Evolutionary conservation across 2,113 vertebrate species (phyloP), one percentile per base, ranked within the genome.

Genomic region (Aramus guarauna): DNA sequence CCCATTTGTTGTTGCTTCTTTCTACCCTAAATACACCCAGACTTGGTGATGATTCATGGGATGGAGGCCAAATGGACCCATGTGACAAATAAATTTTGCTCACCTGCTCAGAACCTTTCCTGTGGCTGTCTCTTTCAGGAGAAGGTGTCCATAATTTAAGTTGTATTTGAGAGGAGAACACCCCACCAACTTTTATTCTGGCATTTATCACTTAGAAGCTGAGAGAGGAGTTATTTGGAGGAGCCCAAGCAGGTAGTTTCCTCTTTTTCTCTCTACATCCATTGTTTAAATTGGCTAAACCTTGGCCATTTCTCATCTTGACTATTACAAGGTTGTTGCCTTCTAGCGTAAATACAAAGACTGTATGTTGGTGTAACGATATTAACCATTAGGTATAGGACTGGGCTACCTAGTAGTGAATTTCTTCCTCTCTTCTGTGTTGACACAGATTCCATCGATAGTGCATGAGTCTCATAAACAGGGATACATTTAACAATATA

Each of bases 241-340:
- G 29, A 80, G 43, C 32, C 67, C 37, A 74, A 56, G 34, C 37
- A 86, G 22, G 83, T 88, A 86, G 55, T 80, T 92, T 76, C 55
- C 53, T 84, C 45, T 59, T 92, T 77, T 90, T 81, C 68, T 90
- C 68, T 87, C 60, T 63, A 78, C 85, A 88, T 75, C 59, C 43
- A 48, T 60, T 96, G 88, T 56, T 84, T 64, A 94, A 96, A 95
- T 91, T 86, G 82, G 92, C 87, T 92, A 88, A 95, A 94, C 58
- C 77, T 64, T 55, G 27, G n/a, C 60, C 30, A 64, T 95, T 97
- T 94, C 82, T 96, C 92, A 92, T 77, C 60, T 43, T 81, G 72
- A 83, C 85, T 93, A 47, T 77, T 59, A 77, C 59, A 92, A 94
- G 68, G 79, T 56, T 93, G 78, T 72, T 93, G 59, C 67, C 50